Base-by-base conservation (phyloP, 2,888 invertebrate species). In the Andrena flavipes region DNA sequence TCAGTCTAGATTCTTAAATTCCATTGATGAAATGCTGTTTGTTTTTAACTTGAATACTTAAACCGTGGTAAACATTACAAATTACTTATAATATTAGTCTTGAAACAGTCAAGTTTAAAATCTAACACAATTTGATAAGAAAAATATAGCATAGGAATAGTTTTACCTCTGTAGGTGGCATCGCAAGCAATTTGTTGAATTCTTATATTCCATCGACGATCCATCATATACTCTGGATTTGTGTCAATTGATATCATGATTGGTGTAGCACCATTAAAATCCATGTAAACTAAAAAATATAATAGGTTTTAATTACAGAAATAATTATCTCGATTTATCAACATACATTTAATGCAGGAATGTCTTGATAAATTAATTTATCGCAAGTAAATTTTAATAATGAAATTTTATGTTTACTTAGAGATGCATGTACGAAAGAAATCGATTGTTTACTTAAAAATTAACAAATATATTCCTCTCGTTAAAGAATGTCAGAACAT, bases 141-240 rank as follows among this genome's bases (percentile, higher is more conserved):
- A 67, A 59, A 59, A 59, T 49, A 59, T 35, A 54, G 10, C 1
- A 54, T 48, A 23, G n/a, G n/a, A 54, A 30, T 20, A 13, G n/a
- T 33, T n/a, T 2, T 93, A 96, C 97, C 97, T 93, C 95, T 94
- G 60, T 95, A 96, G 0, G 96, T 95, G 78, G 97, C 96, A 85
- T 96, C 96, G 90, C 97, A 98, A 4, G 95, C 95, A 56, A 97
- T 95, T 93, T 97, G 97, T 0, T 96, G 95, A 0, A 97, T 95
- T 91, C 96, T 96, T 60, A 98, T 95, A 90, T 97, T 97, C 97
- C 97, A 98, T 75, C 96, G 95, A 64, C 97, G 95, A 80, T 91
- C 94, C 89, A 96, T 96, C 0, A 95, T 94, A 2, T 95, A 95
- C 0, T 95, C 94, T 0, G 95, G 90, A 0, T 96, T 96, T 0